These are phyloP conservation scores for Megamerina dolium DNA, from an alignment of 2,888 invertebrate genomes.

Conservation along the genomic window DNA sequence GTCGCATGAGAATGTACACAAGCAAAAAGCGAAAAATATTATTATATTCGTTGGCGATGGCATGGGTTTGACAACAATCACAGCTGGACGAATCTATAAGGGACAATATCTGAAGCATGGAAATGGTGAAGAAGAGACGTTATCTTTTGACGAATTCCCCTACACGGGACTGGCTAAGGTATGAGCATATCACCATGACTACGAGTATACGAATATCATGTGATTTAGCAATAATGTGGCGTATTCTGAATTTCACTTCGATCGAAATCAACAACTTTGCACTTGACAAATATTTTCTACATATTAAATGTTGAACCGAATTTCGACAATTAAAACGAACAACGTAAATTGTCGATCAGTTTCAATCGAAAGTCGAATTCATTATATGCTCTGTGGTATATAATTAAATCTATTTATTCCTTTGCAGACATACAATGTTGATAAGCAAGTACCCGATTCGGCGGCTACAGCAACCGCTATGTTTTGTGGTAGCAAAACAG, in stretches of 20 bases:
- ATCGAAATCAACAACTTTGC: too few species aligned
- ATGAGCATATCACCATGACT: constrained; percentile 9
- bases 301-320: too few species aligned
- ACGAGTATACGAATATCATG: too few species aligned
- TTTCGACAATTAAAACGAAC: too few species aligned
- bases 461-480: constrained; percentile 65
- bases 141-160: constrained; percentile 59
- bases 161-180: constrained; percentile 59
- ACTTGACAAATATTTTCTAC: too few species aligned
- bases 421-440: constrained; percentile 61
- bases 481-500: constrained; percentile 59
- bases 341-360: too few species aligned
- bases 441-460: constrained; percentile 64
- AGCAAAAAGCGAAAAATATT: constrained; percentile 55
- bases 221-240: too few species aligned
- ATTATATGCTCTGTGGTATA: too few species aligned
- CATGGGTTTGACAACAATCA: constrained; percentile 61
- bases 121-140: constrained; percentile 55
- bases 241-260: too few species aligned
- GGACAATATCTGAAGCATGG: constrained; percentile 50
- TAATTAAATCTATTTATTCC: not conserved
- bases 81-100: constrained; percentile 59
- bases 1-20: constrained; percentile 34
- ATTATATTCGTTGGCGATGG: constrained; percentile 64
- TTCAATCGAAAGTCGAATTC: too few species aligned